Evolutionary conservation across 2,888 invertebrate species (phyloP), one percentile per base, ranked within the genome.

Genomic region (Eurytoma californica): DNA sequence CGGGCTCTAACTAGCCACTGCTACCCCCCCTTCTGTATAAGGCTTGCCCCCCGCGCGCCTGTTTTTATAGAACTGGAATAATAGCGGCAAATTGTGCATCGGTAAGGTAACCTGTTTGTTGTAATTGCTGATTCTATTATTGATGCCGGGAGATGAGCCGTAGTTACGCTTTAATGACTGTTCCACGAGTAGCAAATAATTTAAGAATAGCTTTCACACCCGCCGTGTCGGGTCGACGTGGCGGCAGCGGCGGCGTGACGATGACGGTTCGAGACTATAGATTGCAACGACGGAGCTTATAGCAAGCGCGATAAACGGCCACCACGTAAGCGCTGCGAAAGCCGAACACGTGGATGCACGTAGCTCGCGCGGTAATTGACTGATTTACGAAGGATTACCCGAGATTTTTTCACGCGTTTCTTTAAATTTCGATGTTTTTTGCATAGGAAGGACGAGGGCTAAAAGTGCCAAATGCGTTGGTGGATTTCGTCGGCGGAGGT

Each of bases 321-420:
- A 74, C 74, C 74, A 74, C 74, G 74, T 74, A 74, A 74, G 74
- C 66, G 49, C 18, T 58, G 24, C 74, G 39, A 57, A 18, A 66
- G 30, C 66, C 2, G 39, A 74, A 74, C 74, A 74, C 74, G 74
- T 74, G 74, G 49, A 57, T 66, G 51, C 30, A n/a, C 39, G 39
- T 9, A 5, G 39, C 39, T 9, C 39, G 9, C 9, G 39, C 7
- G 39, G 7, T 39, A 39, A 39, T 39, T 39, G 39, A 39, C 9
- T 39, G 9, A 39, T 39, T 39, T 39, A 39, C 1, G 9, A 39
- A 39, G 9, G 9, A 39, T 4, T 39, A 9, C 1, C 1, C 39
- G 39, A 39, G 5, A 39, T 39, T 39, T 39, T 9, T 39, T 4
- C 9, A 0, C 1, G 1, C 9, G 9, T 63, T 63, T 65, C 51